phyloP scores from a whole-genome alignment of 2,797 vertebrate species.

The Cirrhinus molitorella region DNA sequence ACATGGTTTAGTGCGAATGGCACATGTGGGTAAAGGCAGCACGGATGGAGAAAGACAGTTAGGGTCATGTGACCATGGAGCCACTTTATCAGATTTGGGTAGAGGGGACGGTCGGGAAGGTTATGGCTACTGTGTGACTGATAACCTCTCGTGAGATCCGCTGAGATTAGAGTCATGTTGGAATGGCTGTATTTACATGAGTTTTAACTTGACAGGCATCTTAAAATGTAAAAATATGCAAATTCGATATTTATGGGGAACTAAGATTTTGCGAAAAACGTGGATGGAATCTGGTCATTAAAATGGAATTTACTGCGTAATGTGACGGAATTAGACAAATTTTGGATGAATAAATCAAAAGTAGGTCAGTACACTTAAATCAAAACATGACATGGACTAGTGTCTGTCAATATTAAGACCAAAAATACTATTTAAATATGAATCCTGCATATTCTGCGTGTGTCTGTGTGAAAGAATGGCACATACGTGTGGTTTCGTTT shows the following conservation, averaged over 20 bases:
- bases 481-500: no score
- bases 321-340: no score
- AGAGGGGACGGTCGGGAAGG: conserved; percentile 3
- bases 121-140: conserved; percentile 30
- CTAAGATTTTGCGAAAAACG: no score
- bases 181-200: background rate
- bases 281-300: no score
- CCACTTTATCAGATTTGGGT: conserved; percentile 17
- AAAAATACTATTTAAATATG: no score
- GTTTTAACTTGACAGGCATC: background rate
- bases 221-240: background rate
- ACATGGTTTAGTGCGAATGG: conserved; percentile 23
- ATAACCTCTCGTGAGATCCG: background rate
- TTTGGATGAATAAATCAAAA: no score
- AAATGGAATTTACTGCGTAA: no score
- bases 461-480: no score
- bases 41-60: conserved; percentile 31
- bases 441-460: no score
- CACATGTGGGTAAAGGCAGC: conserved; percentile 35
- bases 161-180: background rate
- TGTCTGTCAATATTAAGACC: no score
- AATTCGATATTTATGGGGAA: background rate
- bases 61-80: conserved; percentile 14
- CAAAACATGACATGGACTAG: no score
- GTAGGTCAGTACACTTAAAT: no score